Base-by-base conservation (phyloP, 2,888 invertebrate genomes). In the Mythimna loreyi region DNA sequence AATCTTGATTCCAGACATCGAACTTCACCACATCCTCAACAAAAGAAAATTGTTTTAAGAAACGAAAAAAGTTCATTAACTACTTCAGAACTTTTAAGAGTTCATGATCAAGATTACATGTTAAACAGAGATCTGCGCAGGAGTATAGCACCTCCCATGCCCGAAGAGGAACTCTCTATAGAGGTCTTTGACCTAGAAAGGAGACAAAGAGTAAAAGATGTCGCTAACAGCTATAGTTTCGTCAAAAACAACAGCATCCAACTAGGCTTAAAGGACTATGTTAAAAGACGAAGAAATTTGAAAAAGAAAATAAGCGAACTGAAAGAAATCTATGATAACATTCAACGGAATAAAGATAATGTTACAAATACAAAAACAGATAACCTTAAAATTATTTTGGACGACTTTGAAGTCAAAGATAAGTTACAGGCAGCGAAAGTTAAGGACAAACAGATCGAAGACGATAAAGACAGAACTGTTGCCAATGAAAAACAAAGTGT, bases 111-210 rank as follows among this genome's bases (percentile, higher is more conserved):
- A 8, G 19, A 28, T n/a, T 28, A 52, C 9, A 6, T 9, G 9
- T 25, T 4, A n/a, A n/a, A 1, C 1, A 7, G 21, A 0, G 6
- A 47, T 1, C 21, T 28, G 6, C 45, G 33, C 0, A 43, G 13
- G 7, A 45, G 4, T 53, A 2, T 8, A 13, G 1, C 19, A 6
- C 25, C 33, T 3, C 43, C 69, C 7, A 1, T 55, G 2, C 45
- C 70, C 11, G 11, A n/a, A 0, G 21, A 69, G 21, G 21, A 56
- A 28, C 21, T 28, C 1, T 36, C 28, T 7, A 3, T n/a, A 7
- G 45, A 47, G 11, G 16, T 28, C 16, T 69, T 45, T 36, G 36
- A 55, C 4, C 69, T 11, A n/a, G 43, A 53, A 25, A 19, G 21
- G 16, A 67, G 0, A 33, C 13, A 11, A 28, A 21, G 1, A 9